Evolutionary conservation across 2,113 vertebrate genomes (phyloP).

Genomic region (Ascaphus truei): DNA sequence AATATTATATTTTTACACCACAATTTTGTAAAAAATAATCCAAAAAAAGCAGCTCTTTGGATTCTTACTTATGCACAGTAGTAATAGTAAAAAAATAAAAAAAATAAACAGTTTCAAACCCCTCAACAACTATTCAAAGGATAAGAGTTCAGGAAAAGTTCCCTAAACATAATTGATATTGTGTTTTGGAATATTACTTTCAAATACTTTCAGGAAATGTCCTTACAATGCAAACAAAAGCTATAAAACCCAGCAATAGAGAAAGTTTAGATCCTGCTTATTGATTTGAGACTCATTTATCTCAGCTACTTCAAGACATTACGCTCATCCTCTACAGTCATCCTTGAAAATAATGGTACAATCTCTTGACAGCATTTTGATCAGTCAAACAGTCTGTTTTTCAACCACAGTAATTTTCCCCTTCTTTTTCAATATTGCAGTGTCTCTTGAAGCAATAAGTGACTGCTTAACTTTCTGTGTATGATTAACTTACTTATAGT

Average conservation of each 20-base stretch:
- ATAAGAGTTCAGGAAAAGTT: conserved; percentile 35
- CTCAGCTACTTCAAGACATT: conserved; percentile 37
- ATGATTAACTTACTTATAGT: background rate
- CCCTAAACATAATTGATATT: conserved; percentile 30
- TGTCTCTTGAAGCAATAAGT: conserved; percentile 39
- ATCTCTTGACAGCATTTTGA: conserved; percentile 45
- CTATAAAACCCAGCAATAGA: conserved; percentile 8
- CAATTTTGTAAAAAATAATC: background rate
- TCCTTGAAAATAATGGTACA: conserved; percentile 39
- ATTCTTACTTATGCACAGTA: too few relatives aligned
- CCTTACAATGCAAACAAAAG: conserved; percentile 38
- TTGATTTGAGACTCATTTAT: conserved; percentile 28
- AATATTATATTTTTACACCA: conserved; percentile 13
- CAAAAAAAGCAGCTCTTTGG: conserved; percentile 1
- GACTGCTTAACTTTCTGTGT: conserved; percentile 19
- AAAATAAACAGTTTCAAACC: conserved; percentile 19
- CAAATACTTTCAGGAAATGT: conserved; percentile 36
- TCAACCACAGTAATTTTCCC: conserved; percentile 39
- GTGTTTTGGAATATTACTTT: conserved; percentile 36
- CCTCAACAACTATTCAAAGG: conserved; percentile 22
- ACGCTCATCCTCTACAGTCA: conserved; percentile 19
- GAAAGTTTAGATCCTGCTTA: conserved; percentile 33
- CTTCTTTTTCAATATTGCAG: conserved; percentile 40
- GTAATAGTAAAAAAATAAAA: conserved; percentile 8
- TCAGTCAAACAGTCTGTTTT: conserved; percentile 39